These are phyloP conservation scores for Lampris incognitus DNA, from an alignment of 2,113 vertebrate genomes.

Conservation along the genomic window DNA sequence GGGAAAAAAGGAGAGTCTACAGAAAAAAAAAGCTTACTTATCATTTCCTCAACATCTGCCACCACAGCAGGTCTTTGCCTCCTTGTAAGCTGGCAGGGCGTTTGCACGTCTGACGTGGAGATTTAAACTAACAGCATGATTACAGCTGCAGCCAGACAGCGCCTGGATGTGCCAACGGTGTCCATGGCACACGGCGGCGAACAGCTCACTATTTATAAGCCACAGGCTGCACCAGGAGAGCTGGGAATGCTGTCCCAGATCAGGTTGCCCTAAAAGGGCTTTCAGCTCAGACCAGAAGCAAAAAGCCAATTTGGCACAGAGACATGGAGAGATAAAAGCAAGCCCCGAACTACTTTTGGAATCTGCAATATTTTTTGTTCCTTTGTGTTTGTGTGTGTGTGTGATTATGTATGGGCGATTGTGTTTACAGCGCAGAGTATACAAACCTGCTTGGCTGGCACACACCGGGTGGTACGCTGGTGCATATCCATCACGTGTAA, in stretches of 20 bases:
- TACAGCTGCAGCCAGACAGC: constrained; percentile 43
- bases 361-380: constrained; percentile 20
- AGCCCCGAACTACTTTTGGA: constrained; percentile 40
- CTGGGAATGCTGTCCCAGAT: constrained; percentile 24
- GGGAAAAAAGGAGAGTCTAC: constrained; percentile 32
- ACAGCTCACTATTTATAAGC: constrained; percentile 51
- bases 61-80: constrained; percentile 60
- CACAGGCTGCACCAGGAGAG: constrained; percentile 11
- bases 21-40: constrained; percentile 43
- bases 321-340: constrained; percentile 33
- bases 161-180: constrained; percentile 49
- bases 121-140: constrained; percentile 60
- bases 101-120: constrained; percentile 46
- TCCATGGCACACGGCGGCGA: constrained; percentile 25
- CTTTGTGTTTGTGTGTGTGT: neutral
- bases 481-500: constrained; percentile 54
- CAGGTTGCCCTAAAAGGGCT: constrained; percentile 37
- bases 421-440: constrained; percentile 38
- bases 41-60: constrained; percentile 69
- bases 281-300: constrained; percentile 35
- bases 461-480: neutral
- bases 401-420: constrained; percentile 28
- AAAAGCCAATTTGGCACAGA: constrained; percentile 55
- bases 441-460: constrained; percentile 8
- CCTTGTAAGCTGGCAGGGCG: constrained; percentile 50